Conservation (phyloP, 1,140 invertebrate species). For the Cydia fagiglandana region DNA sequence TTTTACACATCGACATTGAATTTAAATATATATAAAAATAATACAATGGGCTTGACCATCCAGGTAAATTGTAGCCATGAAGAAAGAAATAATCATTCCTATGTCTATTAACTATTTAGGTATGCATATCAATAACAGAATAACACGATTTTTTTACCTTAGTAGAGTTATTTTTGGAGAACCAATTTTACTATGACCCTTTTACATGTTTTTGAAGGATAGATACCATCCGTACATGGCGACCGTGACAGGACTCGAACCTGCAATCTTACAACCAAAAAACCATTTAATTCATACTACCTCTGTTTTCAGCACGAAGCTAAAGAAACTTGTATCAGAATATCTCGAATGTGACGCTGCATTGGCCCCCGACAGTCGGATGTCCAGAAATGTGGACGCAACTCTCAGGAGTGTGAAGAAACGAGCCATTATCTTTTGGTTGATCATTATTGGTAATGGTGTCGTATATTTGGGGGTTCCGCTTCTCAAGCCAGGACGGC, state of each 20-base stretch:
- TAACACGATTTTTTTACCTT: too few species aligned
- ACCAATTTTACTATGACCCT: too few species aligned
- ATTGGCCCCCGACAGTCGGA: constrained; percentile 42
- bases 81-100: too few species aligned
- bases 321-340: constrained; percentile 43
- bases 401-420: constrained; percentile 49
- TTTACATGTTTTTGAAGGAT: neutral
- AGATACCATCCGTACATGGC: too few species aligned
- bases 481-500: constrained; percentile 45
- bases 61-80: too few species aligned
- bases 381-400: constrained; percentile 41
- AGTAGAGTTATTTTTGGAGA: too few species aligned
- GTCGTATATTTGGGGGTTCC: constrained; percentile 46
- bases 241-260: too few species aligned
- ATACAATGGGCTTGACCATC: too few species aligned
- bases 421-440: constrained; percentile 53
- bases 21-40: too few species aligned
- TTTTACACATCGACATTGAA: too few species aligned
- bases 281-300: constrained; percentile 10
- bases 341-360: constrained; percentile 44
- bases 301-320: constrained; percentile 41
- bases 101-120: too few species aligned
- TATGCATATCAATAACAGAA: too few species aligned
- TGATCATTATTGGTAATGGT: constrained; percentile 44
- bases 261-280: neutral